These are phyloP conservation scores for Eumacrocentrus americanus DNA, from an alignment of 2,888 invertebrate species.

Conservation along the genomic window DNA sequence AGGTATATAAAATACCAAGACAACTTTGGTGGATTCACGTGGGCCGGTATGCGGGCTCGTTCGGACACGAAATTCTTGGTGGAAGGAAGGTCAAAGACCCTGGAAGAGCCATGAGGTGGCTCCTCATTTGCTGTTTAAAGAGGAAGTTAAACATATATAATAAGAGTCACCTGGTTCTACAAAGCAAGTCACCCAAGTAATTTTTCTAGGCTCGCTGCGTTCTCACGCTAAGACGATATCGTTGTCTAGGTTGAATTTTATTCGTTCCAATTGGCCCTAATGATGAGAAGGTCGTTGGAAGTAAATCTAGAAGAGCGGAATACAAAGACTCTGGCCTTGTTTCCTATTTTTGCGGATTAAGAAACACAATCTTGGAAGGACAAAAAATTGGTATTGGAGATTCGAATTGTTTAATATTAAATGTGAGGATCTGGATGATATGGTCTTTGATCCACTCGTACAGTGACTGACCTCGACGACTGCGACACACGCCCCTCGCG, in stretches of 20 bases:
- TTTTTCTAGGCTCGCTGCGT: not conserved
- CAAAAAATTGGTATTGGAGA: not conserved
- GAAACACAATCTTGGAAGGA: too few species aligned
- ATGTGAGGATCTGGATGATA: not conserved
- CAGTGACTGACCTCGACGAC: slow-evolving; percentile 45
- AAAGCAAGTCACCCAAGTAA: not conserved
- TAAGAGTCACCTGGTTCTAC: slow-evolving; percentile 5
- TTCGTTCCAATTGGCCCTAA: slow-evolving; percentile 22
- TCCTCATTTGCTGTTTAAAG: not conserved
- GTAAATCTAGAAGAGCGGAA: slow-evolving; percentile 4
- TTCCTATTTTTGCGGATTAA: too few species aligned
- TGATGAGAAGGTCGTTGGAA: slow-evolving; percentile 16
- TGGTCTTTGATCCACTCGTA: slow-evolving; percentile 19
- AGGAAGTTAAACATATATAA: not conserved
- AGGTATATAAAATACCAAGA: too few species aligned
- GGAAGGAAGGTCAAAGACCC: slow-evolving; percentile 25
- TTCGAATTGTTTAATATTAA: not conserved
- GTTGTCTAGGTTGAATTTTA: not conserved
- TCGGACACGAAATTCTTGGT: not conserved
- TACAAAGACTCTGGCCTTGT: too few species aligned
- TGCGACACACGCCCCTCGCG: slow-evolving; percentile 43
- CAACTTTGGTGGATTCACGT: too few species aligned
- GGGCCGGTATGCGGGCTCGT: too few species aligned
- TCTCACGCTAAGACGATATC: not conserved
- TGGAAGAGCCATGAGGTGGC: slow-evolving; percentile 1